phyloP scores from a whole-genome alignment of 1,140 invertebrate species.

The Microplitis demolitor region DNA sequence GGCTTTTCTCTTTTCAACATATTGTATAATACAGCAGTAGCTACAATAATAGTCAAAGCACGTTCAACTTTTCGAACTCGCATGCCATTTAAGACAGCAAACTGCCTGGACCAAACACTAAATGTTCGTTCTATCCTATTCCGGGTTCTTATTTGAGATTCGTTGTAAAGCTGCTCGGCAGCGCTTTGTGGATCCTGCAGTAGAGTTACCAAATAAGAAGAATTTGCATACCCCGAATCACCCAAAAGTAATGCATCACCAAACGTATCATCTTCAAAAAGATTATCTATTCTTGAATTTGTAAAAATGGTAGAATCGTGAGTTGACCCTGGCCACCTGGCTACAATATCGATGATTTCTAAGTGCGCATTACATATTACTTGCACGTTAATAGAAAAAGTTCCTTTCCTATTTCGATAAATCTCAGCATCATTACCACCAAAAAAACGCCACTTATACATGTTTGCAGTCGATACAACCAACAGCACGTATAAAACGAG shows the following conservation, averaged over 20 bases:
- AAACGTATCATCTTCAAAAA: constrained; percentile 34
- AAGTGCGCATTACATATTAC: constrained; percentile 45
- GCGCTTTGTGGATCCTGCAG: constrained; percentile 33
- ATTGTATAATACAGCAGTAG: constrained; percentile 23
- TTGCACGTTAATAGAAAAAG: constrained; percentile 55
- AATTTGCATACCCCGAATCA: constrained; percentile 41
- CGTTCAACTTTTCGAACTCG: constrained; percentile 34
- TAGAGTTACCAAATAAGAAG: constrained; percentile 40
- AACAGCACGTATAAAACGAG: constrained; percentile 49
- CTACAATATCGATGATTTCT: constrained; percentile 49
- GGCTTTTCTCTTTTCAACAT: too few relatives aligned
- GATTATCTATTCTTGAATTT: constrained; percentile 27
- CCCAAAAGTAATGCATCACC: constrained; percentile 41
- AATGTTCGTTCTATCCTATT: constrained; percentile 53
- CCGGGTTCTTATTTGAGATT: constrained; percentile 52
- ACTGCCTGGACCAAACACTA: constrained; percentile 53
- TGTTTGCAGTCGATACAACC: constrained; percentile 56
- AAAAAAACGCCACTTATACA: constrained; percentile 37
- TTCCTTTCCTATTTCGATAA: constrained; percentile 55
- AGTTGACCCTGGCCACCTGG: constrained; percentile 49
- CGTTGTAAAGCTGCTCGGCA: constrained; percentile 47
- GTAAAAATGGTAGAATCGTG: constrained; percentile 45
- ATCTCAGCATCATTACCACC: constrained; percentile 48
- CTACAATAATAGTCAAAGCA: constrained; percentile 39
- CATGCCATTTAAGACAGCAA: constrained; percentile 51